Base-by-base conservation (phyloP, 2,888 invertebrate species). In the Zaprionus obscuricornis region DNA sequence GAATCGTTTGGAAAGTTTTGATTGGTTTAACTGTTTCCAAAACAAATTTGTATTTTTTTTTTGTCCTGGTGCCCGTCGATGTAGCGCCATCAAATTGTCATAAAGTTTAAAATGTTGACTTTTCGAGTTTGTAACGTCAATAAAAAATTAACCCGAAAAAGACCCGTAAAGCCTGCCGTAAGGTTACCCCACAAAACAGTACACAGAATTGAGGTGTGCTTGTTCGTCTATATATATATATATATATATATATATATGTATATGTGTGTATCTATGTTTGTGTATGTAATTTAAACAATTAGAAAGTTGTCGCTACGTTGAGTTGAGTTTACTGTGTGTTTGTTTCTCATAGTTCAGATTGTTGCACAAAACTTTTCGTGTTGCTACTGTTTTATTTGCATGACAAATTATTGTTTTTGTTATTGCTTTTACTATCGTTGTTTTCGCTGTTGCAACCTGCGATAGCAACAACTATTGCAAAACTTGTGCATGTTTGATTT, bases 201-300 rank as follows among this genome's bases (percentile, higher is more conserved):
- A 22, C 31, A 4, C 29, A 22, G n/a, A n/a, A n/a, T n/a, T n/a
- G n/a, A n/a, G n/a, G n/a, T n/a, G n/a, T n/a, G n/a, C n/a, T n/a
- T n/a, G n/a, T n/a, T n/a, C n/a, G n/a, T n/a, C n/a, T n/a, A 57
- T 36, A 39, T 40, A 27, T 22, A 27, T 11, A 26, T 11, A 29
- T 22, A 33, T 45, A 39, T 16, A 37, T 20, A 27, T 8, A 17
- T 11, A 27, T 11, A 37, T 70, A 42, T 59, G 56, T 63, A 40
- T 42, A 17, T 45, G 34, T 58, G 66, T 40, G 69, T 45, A 57
- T 70, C 43, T 62, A 55, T 63, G 17, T 42, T 7, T 27, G 34
- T 52, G 47, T 66, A 55, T 82, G 60, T 63, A 74, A 68, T 83
- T 83, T 49, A 72, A 79, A 79, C 78, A 78, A 79, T 79, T 83